phyloP scores from a whole-genome alignment of 2,797 vertebrate genomes.

The Serranus cabrilla region DNA sequence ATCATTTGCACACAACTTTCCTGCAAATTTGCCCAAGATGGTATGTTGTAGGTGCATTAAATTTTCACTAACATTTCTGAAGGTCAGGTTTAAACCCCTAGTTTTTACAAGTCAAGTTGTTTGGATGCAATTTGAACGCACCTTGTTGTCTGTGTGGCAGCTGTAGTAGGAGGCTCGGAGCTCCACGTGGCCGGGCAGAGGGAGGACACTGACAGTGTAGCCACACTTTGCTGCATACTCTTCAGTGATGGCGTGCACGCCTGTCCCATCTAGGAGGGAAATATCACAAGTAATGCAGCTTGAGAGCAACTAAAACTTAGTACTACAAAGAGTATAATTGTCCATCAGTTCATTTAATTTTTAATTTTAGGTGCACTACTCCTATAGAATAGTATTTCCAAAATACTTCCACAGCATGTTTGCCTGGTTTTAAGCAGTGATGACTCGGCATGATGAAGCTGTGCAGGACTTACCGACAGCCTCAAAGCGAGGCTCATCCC shows the following conservation, averaged over 20 bases:
- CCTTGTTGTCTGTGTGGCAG: conserved; percentile 74
- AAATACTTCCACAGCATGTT: no score
- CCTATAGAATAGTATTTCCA: neutral
- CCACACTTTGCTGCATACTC: conserved; percentile 76
- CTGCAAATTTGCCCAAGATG: no score
- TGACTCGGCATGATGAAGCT: neutral
- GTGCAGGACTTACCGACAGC: conserved; percentile 68
- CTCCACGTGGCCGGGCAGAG: conserved; percentile 45
- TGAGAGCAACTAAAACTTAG: no score
- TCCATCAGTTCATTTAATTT: neutral
- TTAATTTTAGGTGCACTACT: neutral
- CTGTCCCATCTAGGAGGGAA: conserved; percentile 48
- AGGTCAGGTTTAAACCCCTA: no score
- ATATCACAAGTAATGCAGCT: neutral
- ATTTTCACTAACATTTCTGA: no score
- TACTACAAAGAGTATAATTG: no score
- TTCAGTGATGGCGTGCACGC: conserved; percentile 55
- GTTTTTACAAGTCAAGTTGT: no score
- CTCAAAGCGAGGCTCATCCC: conserved; percentile 67
- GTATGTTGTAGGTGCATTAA: no score
- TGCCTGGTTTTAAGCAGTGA: neutral
- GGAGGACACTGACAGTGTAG: conserved; percentile 63
- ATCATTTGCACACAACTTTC: no score
- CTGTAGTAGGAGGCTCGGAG: conserved; percentile 84
- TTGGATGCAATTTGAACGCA: neutral